phyloP scores from a whole-genome alignment of 2,888 invertebrate genomes.

The Himalopsyche tibetana region DNA sequence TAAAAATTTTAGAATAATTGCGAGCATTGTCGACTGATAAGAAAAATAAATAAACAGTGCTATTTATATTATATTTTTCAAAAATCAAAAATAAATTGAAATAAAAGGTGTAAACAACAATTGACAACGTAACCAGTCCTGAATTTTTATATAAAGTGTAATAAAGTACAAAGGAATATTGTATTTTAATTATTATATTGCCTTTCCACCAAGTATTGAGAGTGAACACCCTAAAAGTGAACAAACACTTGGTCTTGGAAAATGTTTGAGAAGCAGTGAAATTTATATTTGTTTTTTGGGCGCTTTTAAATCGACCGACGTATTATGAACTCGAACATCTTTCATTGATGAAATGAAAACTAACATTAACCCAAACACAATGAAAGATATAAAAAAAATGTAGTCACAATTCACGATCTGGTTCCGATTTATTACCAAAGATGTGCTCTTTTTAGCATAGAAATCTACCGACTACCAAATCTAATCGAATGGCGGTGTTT shows the following conservation, averaged over 20 bases:
- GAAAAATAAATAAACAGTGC: too few species aligned
- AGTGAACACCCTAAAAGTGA: too few species aligned
- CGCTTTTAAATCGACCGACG: not conserved
- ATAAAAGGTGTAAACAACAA: too few species aligned
- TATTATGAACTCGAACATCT: not conserved
- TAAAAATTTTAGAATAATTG: too few species aligned
- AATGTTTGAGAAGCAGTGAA: not conserved
- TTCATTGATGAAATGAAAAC: constrained; percentile 1
- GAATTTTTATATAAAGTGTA: too few species aligned
- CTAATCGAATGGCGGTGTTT: not conserved
- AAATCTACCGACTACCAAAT: not conserved
- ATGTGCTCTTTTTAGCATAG: not conserved
- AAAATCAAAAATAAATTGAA: too few species aligned
- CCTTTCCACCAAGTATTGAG: too few species aligned
- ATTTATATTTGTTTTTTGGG: not conserved
- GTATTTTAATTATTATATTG: too few species aligned
- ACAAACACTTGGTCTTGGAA: not conserved
- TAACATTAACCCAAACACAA: not conserved
- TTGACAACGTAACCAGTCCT: too few species aligned
- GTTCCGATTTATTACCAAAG: not conserved
- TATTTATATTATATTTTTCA: too few species aligned
- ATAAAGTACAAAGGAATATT: too few species aligned
- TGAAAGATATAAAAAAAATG: not conserved
- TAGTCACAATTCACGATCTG: constrained; percentile 22
- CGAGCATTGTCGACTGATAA: too few species aligned